Conservation (phyloP, 2,113 vertebrate genomes). For the Rhynchomys soricoides region DNA sequence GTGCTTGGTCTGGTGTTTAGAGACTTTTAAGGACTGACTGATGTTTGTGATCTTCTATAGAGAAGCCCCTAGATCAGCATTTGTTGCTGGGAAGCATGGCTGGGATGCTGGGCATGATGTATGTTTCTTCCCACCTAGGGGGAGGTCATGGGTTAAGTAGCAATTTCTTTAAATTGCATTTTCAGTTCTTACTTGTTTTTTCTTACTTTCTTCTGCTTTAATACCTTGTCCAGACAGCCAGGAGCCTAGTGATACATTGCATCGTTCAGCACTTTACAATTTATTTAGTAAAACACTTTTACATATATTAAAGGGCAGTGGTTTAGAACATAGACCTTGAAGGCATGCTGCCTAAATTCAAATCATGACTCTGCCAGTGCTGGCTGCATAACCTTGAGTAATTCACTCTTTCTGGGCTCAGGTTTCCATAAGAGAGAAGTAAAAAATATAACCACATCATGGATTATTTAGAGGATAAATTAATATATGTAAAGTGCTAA, state of each 20-base stretch:
- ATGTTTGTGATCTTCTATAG: background rate
- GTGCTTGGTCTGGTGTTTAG: background rate
- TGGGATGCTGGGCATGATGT: background rate
- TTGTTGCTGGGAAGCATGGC: background rate
- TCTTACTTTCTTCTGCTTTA: constrained; percentile 57
- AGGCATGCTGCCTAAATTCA: constrained; percentile 8
- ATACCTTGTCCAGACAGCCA: constrained; percentile 63
- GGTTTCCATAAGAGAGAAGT: background rate
- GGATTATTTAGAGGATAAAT: background rate
- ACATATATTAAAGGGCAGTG: constrained; percentile 54
- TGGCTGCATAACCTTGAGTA: background rate
- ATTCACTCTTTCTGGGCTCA: background rate
- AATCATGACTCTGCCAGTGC: background rate
- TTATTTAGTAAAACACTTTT: constrained; percentile 63
- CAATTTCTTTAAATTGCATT: constrained; percentile 20
- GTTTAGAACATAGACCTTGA: constrained; percentile 48
- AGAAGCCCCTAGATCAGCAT: background rate
- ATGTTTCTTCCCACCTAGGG: background rate
- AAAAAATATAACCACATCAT: background rate
- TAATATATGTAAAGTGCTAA: background rate
- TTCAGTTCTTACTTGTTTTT: constrained; percentile 37
- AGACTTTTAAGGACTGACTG: background rate
- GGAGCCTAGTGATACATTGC: constrained; percentile 60
- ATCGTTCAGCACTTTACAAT: constrained; percentile 44
- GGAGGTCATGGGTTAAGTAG: background rate